phyloP scores from a whole-genome alignment of 2,888 invertebrate species.

The Campoletis raptor region DNA sequence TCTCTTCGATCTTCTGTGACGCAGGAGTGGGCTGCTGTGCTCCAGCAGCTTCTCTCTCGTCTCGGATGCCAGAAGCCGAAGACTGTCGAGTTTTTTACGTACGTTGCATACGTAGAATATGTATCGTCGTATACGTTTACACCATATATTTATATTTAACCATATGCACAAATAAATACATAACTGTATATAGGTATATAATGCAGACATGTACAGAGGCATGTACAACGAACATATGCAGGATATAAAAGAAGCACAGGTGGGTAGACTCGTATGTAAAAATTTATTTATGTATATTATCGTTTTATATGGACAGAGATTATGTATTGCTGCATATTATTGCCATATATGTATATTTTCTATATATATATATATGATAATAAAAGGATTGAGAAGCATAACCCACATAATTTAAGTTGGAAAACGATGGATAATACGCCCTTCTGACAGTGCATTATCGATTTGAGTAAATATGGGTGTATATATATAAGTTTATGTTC shows the following conservation, averaged over 20 bases:
- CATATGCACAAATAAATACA: background rate
- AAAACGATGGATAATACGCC: background rate
- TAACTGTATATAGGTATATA: background rate
- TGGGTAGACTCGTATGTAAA: background rate
- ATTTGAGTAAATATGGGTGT: background rate
- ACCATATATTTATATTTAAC: background rate
- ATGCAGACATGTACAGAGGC: background rate
- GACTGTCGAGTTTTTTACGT: conserved; percentile 48
- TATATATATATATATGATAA: background rate
- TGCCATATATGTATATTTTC: background rate
- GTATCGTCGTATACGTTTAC: conserved; percentile 23
- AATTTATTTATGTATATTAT: conserved; percentile 48
- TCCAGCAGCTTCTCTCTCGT: conserved; percentile 16
- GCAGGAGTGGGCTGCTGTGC: conserved; percentile 11
- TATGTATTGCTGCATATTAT: conserved; percentile 28
- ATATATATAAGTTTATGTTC: background rate
- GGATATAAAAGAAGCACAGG: background rate
- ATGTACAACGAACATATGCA: conserved; percentile 7
- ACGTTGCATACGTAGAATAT: conserved; percentile 51
- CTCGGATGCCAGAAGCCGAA: conserved; percentile 38
- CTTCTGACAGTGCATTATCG: background rate
- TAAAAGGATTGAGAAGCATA: conserved; percentile 4
- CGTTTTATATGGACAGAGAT: conserved; percentile 30
- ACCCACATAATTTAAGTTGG: background rate
- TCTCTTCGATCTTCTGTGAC: conserved; percentile 29